phyloP scores from a whole-genome alignment of 1,140 invertebrate genomes.

The Euura saliciscinereae region DNA sequence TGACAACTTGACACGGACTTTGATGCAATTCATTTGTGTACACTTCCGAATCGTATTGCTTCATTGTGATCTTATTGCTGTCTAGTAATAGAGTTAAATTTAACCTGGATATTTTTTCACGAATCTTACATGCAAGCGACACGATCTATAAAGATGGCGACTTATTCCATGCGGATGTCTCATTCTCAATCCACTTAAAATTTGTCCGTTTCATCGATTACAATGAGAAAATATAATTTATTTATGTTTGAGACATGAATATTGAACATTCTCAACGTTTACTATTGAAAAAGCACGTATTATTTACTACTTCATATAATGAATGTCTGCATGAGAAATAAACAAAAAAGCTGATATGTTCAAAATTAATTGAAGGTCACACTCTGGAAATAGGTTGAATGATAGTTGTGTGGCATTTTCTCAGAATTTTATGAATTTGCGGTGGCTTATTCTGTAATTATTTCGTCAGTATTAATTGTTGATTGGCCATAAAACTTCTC shows the following conservation, averaged over 20 bases:
- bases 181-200: too few relatives aligned
- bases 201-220: too few relatives aligned
- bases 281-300: not conserved
- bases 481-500: not conserved
- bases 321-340: not conserved
- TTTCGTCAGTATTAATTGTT: constrained; percentile 3
- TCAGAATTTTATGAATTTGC: not conserved
- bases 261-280: not conserved
- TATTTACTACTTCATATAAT: not conserved
- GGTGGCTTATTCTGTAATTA: not conserved
- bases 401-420: not conserved
- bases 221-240: not conserved
- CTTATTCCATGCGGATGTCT: not conserved
- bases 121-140: not conserved
- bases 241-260: not conserved
- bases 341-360: not conserved
- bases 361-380: not conserved
- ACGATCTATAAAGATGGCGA: not conserved
- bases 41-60: too few relatives aligned
- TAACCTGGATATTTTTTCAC: not conserved
- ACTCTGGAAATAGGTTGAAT: not conserved
- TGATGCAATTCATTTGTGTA: too few relatives aligned
- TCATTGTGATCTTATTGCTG: too few relatives aligned
- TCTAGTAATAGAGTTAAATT: not conserved
- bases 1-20: too few relatives aligned